phyloP scores from a whole-genome alignment of 2,113 vertebrate species.

The Cyanoderma ruficeps region DNA sequence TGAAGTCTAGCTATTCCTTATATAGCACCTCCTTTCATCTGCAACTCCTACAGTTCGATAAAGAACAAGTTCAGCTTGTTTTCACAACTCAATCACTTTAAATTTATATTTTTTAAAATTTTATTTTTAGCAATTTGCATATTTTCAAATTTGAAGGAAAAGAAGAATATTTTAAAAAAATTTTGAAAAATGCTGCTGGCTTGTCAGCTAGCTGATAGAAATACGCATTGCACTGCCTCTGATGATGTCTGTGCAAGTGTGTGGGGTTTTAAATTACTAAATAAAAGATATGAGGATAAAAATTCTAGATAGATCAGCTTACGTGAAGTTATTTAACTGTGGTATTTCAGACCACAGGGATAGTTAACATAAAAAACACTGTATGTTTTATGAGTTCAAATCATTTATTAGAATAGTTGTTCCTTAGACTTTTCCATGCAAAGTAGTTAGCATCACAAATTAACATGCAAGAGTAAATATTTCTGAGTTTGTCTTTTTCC shows the following conservation, averaged over 20 bases:
- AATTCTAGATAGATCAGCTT: neutral
- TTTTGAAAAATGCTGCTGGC: neutral
- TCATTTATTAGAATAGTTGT: neutral
- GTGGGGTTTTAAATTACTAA: neutral
- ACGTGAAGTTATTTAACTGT: neutral
- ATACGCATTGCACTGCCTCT: neutral
- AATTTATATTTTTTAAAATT: neutral
- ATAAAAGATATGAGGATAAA: neutral
- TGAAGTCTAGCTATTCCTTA: constrained; percentile 63
- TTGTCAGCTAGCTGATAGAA: neutral
- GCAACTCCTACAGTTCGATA: constrained; percentile 55
- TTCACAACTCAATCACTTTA: constrained; percentile 17
- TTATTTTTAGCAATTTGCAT: neutral
- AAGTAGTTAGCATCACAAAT: neutral
- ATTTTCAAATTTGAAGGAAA: neutral
- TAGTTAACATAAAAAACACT: neutral
- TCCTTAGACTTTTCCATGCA: neutral
- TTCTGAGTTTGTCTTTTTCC: neutral
- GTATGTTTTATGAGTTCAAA: neutral
- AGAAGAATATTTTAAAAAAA: neutral
- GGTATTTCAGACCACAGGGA: neutral
- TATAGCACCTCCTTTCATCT: constrained; percentile 65
- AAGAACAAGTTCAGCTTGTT: constrained; percentile 64
- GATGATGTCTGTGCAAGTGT: neutral
- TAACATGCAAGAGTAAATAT: neutral